A percentile compares a stretch with the other conserved stretches of the same genome.
Evolutionary conservation across 2,888 invertebrate species (phyloP).

Genomic region (Cheilosia pagana): DNA sequence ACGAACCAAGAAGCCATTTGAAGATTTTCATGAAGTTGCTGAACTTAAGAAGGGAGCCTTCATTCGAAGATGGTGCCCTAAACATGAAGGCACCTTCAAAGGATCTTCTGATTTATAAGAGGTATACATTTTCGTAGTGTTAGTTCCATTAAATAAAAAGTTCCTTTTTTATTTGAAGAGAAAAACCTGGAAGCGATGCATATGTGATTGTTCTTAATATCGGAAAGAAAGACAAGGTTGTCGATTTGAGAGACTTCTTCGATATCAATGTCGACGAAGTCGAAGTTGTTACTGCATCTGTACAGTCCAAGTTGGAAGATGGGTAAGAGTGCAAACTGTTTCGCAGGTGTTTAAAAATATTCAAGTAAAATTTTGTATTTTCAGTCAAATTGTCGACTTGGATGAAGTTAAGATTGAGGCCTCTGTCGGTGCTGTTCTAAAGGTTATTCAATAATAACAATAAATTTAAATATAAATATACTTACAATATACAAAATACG

Average conservation of each 20-base stretch:
- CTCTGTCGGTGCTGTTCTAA: conserved; percentile 73
- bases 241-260: conserved; percentile 81
- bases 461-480: not conserved
- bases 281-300: conserved; percentile 76
- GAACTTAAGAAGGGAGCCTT: conserved; percentile 84
- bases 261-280: conserved; percentile 49
- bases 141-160: too few species aligned
- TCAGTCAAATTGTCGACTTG: conserved; percentile 68
- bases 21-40: conserved; percentile 87
- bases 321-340: conserved; percentile 70
- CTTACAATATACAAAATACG: too few species aligned
- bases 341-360: too few species aligned
- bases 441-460: conserved; percentile 18
- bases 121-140: conserved; percentile 75
- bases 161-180: conserved; percentile 51
- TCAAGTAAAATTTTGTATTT: conserved; percentile 9
- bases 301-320: conserved; percentile 75
- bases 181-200: conserved; percentile 63
- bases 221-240: conserved; percentile 81
- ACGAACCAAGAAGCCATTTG: conserved; percentile 86
- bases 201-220: conserved; percentile 84
- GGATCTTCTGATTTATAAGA: conserved; percentile 76
- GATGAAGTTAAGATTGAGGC: conserved; percentile 67
- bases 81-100: conserved; percentile 65
- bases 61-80: conserved; percentile 77